Evolutionary conservation across 2,888 invertebrate species (phyloP).

Genomic region (Scaptomyza polygonia): DNA sequence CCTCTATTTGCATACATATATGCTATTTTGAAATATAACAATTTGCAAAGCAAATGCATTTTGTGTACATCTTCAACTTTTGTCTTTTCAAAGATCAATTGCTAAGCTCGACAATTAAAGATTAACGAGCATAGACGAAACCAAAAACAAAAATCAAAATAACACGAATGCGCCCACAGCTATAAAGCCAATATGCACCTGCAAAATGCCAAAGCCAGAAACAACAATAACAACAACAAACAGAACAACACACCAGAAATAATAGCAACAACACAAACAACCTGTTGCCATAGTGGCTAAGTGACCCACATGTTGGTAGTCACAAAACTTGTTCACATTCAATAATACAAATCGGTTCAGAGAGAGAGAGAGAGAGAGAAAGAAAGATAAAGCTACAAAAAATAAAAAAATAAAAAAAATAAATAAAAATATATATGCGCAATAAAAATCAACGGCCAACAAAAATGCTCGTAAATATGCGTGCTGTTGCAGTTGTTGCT

Average conservation of each 20-base stretch:
- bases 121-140: slow-evolving; percentile 23
- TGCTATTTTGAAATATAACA: no score
- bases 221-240: slow-evolving; percentile 14
- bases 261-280: slow-evolving; percentile 36
- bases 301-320: slow-evolving; percentile 66
- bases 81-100: neutral
- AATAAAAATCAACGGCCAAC: slow-evolving; percentile 58
- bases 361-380: slow-evolving; percentile 29
- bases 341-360: slow-evolving; percentile 63
- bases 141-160: neutral
- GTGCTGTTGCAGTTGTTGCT: slow-evolving; percentile 40
- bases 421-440: slow-evolving; percentile 20
- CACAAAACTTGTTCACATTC: slow-evolving; percentile 67
- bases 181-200: slow-evolving; percentile 37
- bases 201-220: slow-evolving; percentile 43
- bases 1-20: no score
- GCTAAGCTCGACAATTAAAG: slow-evolving; percentile 8
- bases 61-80: neutral
- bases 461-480: slow-evolving; percentile 61
- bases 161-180: slow-evolving; percentile 27
- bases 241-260: slow-evolving; percentile 27
- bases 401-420: slow-evolving; percentile 6
- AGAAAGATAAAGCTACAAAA: slow-evolving; percentile 14
- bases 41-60: neutral
- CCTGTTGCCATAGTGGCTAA: slow-evolving; percentile 71